Conservation (phyloP, 2,113 vertebrate genomes). For the Pundamilia nyererei region DNA sequence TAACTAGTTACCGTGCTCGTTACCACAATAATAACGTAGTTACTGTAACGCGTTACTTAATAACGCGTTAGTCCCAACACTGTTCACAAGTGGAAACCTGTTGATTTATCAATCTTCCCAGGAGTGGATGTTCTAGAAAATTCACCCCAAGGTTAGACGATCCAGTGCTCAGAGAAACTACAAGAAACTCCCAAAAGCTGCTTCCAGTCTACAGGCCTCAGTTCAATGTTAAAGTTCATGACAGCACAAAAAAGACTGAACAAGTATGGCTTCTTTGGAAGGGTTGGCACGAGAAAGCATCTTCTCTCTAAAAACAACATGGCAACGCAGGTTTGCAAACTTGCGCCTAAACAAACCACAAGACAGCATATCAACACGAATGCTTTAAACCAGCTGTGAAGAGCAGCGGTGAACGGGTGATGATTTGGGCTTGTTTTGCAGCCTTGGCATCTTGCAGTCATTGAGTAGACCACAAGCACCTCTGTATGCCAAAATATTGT, state of each 20-base stretch:
- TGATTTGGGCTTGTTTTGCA: background rate
- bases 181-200: background rate
- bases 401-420: background rate
- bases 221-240: background rate
- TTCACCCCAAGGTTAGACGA: background rate
- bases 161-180: background rate
- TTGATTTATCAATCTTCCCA: background rate
- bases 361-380: background rate
- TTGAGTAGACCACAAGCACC: background rate
- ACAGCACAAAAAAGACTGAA: background rate
- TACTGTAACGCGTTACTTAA: too few relatives aligned
- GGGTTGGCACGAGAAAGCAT: background rate
- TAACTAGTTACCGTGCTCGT: too few relatives aligned
- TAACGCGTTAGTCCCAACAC: too few relatives aligned
- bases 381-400: background rate
- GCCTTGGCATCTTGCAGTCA: background rate
- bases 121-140: background rate
- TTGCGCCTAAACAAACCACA: background rate
- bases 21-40: too few relatives aligned
- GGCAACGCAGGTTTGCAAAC: background rate
- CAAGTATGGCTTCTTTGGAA: background rate
- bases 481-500: background rate
- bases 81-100: background rate
- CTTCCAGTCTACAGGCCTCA: background rate
- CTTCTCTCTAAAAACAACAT: background rate